Evolutionary conservation across 2,888 invertebrate species (phyloP), one percentile per base, ranked within the genome.

Genomic region (Nymphalis polychloros): DNA sequence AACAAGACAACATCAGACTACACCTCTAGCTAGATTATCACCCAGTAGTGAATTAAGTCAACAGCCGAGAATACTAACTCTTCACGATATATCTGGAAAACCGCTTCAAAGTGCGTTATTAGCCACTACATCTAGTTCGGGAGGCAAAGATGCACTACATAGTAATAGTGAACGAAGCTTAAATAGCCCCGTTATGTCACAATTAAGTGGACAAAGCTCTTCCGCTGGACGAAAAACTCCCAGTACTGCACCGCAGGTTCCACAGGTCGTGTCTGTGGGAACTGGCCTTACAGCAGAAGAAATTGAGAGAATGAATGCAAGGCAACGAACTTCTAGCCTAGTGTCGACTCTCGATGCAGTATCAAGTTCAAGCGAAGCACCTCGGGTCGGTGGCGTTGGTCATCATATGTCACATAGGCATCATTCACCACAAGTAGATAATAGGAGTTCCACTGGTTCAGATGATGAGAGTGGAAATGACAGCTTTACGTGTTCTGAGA

Each of bases 401-500:
- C 95, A 95, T 73, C 96, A 96, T 75, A 90, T 96, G 78, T 94
- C 94, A 1, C 95, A 96, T 77, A 93, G 96, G 76, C 95, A 95
- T 77, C 96, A 96, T 82, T 95, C 95, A 35, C 95, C 96, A 19
- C 95, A 95, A 50, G 94, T 95, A 23, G 95, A 95, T 77, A 95
- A 96, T 77, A 94, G 96, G 79, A 95, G 96, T 79, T 96, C 97
- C 13, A 96, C 96, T 0, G 92, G 91, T 4, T 96, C 97, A 10
- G 97, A 98, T 13, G 97, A 98, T 78, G 98, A 98, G 84, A 98
- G 98, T 87, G 96, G 96, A 74, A 98, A 98, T 88, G 98, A 99
- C 84, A 98, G 98, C 78, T 99, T 99, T 91, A 99, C 98, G 16
- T 99, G 98, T 90, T 98, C 98, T 0, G 98, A 98, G 92, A 98